These are phyloP conservation scores for Drosophila koepferae DNA, from an alignment of 2,888 invertebrate genomes.

Conservation along the genomic window DNA sequence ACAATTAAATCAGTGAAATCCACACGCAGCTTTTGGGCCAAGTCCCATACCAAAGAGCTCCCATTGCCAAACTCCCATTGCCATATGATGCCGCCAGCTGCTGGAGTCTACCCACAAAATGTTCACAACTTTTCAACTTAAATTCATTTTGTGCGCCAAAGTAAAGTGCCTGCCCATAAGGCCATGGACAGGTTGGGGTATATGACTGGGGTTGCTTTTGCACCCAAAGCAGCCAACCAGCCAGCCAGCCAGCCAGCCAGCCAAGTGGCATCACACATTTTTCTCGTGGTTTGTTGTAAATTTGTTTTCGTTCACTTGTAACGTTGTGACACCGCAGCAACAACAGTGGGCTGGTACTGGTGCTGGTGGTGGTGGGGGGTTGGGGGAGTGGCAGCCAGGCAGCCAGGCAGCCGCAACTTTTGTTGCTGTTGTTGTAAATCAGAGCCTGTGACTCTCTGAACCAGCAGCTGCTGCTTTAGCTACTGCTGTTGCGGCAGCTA, in stretches of 20 bases:
- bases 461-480: constrained; percentile 57
- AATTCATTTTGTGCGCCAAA: constrained; percentile 73
- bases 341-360: background rate
- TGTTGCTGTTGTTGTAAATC: constrained; percentile 64
- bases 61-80: background rate
- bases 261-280: constrained; percentile 76
- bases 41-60: background rate
- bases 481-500: constrained; percentile 26
- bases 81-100: constrained; percentile 14
- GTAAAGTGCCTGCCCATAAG: constrained; percentile 51
- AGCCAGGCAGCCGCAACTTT: constrained; percentile 58
- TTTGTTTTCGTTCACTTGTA: constrained; percentile 80
- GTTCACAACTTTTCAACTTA: constrained; percentile 80
- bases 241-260: constrained; percentile 14
- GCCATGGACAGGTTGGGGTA: background rate
- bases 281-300: constrained; percentile 79
- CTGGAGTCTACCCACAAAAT: constrained; percentile 60
- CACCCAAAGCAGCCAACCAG: constrained; percentile 7
- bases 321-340: constrained; percentile 72
- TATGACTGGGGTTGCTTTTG: constrained; percentile 22
- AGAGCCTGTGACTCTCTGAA: constrained; percentile 62
- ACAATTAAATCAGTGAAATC: constrained; percentile 80
- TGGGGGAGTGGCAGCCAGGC: too few species aligned
- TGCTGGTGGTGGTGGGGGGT: background rate
- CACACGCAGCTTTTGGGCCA: constrained; percentile 71